Percentiles rank a stretch among this genome's conserved stretches.
Conservation (phyloP, 2,113 vertebrate species). For the Tupaia tana region DNA sequence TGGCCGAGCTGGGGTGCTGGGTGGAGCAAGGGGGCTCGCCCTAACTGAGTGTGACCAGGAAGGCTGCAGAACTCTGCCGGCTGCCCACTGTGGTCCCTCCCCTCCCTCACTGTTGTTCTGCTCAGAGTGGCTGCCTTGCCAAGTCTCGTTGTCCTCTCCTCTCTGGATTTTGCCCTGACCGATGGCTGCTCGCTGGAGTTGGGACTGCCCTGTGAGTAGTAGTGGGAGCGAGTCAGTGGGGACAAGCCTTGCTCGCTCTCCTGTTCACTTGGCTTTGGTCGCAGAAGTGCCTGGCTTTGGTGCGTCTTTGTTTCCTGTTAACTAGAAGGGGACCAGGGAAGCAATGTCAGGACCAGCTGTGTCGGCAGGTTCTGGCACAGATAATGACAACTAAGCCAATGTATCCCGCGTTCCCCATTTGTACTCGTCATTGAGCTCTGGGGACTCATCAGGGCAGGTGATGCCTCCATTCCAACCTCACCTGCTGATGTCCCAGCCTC, state of each 20-base stretch:
- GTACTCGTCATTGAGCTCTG: neutral
- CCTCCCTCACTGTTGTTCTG: neutral
- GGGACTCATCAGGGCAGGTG: neutral
- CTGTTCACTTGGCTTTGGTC: neutral
- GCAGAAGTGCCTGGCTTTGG: constrained; percentile 26
- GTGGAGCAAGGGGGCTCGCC: neutral
- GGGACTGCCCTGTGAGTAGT: neutral
- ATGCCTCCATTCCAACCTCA: neutral
- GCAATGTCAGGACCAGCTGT: neutral
- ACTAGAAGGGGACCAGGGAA: neutral
- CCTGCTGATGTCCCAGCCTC: neutral
- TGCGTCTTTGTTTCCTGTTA: constrained; percentile 47
- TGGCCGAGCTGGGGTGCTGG: neutral
- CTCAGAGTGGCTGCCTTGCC: neutral
- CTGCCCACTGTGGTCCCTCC: neutral
- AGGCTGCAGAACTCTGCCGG: neutral
- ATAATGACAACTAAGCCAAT: neutral
- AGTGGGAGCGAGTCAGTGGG: neutral
- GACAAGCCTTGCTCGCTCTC: neutral
- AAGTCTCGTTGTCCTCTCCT: neutral
- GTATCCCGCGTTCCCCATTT: neutral
- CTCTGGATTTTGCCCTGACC: neutral
- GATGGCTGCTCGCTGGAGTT: neutral
- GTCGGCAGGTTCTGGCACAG: constrained; percentile 12
- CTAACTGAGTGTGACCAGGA: neutral